Evolutionary conservation across 2,888 invertebrate species (phyloP), one percentile per base, ranked within the genome.

Genomic region (Drosophila siamana): DNA sequence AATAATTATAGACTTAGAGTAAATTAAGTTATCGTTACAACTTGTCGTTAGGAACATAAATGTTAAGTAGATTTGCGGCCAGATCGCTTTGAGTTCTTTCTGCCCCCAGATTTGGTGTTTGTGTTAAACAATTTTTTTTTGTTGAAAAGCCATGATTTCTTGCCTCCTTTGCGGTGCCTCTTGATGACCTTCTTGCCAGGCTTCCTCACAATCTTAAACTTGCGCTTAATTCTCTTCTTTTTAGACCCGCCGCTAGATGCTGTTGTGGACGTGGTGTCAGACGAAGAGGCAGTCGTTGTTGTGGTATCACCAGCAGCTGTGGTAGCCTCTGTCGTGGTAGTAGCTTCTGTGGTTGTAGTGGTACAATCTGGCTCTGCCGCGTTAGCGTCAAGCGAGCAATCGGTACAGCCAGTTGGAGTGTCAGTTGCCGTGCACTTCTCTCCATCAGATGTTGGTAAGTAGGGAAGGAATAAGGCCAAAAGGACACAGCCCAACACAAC

Each of bases 401-500:
- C 36, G 4, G 11, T 38, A 33, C 52, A 52, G 2, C 56, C 46
- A 0, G n/a, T 2, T 2, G 55, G 44, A 0, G 6, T 4, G 24
- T 15, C 51, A n/a, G 56, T 16, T 5, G 24, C 56, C 11, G 59
- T 51, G 8, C 59, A 59, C 0, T 52, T 47, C 11, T n/a, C 30
- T 7, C 28, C 63, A n/a, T 33, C 7, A 47, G n/a, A 13, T 7
- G 2, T 15, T 28, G 74, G 71, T 22, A 72, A 2, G 13, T 43
- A 13, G 30, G 36, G 28, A 0, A 74, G 13, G 44, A 38, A 48
- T 2, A 74, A 33, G 19, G 56, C 69, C 38, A 72, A 5, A 9
- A 74, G 15, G 28, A 41, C 74, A 36, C 74, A 74, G 28, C 28
- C 33, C 2, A 67, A 16, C 3, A 33, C 11, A 15, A 68, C 15